Percentiles rank a stretch among this genome's conserved stretches.
Evolutionary conservation across 2,113 vertebrate genomes (phyloP).

Genomic region (Oncorhynchus clarkii): DNA sequence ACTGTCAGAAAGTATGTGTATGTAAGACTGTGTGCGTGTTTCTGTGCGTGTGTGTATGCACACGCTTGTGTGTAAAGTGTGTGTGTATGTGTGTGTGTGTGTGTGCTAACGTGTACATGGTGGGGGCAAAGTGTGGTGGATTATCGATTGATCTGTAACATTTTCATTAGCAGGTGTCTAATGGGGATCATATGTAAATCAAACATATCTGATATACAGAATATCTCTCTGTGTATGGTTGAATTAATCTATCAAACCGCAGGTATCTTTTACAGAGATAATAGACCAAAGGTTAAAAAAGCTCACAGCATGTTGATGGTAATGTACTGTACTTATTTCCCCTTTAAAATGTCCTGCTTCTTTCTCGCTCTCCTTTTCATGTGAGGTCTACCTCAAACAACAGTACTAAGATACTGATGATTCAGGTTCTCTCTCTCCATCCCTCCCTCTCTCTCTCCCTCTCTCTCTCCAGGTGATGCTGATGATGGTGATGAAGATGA

Average conservation of each 20-base stretch:
- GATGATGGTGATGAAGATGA: not conserved
- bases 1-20: slow-evolving; percentile 27
- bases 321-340: not conserved
- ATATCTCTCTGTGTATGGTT: not conserved
- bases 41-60: not conserved
- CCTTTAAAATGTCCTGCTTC: not conserved
- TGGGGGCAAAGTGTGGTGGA: not conserved
- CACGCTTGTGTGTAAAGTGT: too few relatives aligned
- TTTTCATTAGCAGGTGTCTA: not conserved
- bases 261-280: too few relatives aligned
- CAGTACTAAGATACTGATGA: not conserved
- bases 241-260: too few relatives aligned
- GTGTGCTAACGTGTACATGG: not conserved
- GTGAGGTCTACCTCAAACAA: too few relatives aligned
- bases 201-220: not conserved
- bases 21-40: slow-evolving; percentile 26
- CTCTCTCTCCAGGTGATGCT: not conserved
- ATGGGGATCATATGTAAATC: not conserved
- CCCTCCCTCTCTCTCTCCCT: not conserved
- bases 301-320: too few relatives aligned
- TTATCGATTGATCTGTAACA: not conserved
- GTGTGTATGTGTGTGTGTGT: not conserved
- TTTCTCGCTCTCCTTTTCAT: not conserved
- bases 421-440: not conserved
- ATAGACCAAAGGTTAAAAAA: too few relatives aligned